Evolutionary conservation across 2,797 vertebrate genomes (phyloP).

Genomic region (Lutjanus campechanus): DNA sequence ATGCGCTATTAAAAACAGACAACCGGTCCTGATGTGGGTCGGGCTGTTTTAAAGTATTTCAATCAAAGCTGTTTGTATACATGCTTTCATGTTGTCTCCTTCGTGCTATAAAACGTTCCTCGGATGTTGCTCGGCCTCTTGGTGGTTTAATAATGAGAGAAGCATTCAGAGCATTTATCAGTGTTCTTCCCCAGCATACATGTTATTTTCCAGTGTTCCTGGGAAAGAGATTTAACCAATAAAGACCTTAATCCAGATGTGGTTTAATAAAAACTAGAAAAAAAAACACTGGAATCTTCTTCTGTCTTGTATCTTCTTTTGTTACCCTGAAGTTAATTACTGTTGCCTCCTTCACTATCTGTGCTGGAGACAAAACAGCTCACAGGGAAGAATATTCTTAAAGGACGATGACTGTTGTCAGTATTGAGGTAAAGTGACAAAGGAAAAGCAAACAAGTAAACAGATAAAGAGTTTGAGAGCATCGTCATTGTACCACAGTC

Average conservation of each 20-base stretch:
- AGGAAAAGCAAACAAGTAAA: no score
- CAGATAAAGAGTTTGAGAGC: background rate
- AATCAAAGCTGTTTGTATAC: slow-evolving; percentile 36
- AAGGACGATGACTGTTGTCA: slow-evolving; percentile 3
- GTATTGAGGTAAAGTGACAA: background rate
- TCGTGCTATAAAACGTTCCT: slow-evolving; percentile 13
- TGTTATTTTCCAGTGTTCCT: slow-evolving; percentile 66
- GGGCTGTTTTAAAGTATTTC: slow-evolving; percentile 20
- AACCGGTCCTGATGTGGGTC: background rate
- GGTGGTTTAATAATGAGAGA: slow-evolving; percentile 71
- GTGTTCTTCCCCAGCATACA: slow-evolving; percentile 26
- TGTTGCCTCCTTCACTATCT: slow-evolving; percentile 27
- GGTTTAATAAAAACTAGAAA: slow-evolving; percentile 62
- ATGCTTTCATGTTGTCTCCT: slow-evolving; percentile 25
- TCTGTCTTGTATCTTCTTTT: slow-evolving; percentile 11
- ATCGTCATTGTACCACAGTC: background rate
- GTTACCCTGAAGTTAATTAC: slow-evolving; percentile 44
- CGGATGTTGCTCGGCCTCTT: slow-evolving; percentile 38
- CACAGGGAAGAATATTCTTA: background rate
- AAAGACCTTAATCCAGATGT: slow-evolving; percentile 72
- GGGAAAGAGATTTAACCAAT: slow-evolving; percentile 76
- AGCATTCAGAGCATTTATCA: slow-evolving; percentile 74
- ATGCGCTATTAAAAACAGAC: slow-evolving; percentile 9
- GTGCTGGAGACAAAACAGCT: slow-evolving; percentile 11
- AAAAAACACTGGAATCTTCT: slow-evolving; percentile 52